Evolutionary conservation across 2,888 invertebrate genomes (phyloP).

Genomic region (Caenorhabditis becei): DNA sequence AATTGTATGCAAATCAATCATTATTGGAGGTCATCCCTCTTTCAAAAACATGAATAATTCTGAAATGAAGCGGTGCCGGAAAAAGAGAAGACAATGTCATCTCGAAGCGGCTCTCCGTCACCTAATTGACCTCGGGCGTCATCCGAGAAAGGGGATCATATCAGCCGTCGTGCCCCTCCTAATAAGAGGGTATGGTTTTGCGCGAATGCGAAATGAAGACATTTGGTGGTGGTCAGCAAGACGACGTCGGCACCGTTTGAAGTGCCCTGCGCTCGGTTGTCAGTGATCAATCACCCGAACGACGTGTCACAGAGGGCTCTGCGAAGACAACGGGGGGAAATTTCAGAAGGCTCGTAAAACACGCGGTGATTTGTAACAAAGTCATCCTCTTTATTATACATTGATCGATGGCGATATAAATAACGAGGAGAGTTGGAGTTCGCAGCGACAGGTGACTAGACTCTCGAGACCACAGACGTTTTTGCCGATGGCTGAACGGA

Average conservation of each 20-base stretch:
- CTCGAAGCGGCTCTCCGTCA: conserved; percentile 10
- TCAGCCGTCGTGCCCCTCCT: conserved; percentile 9
- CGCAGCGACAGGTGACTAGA: conserved; percentile 1
- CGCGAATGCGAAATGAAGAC: conserved; percentile 55
- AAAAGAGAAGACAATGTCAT: not conserved
- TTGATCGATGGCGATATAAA: conserved; percentile 32
- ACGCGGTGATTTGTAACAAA: conserved; percentile 19
- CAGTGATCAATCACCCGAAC: conserved; percentile 43
- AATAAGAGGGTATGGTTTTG: conserved; percentile 50
- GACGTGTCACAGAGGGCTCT: conserved; percentile 6
- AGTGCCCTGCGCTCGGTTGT: conserved; percentile 24
- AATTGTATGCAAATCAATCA: conserved; percentile 55
- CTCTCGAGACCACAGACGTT: conserved; percentile 46
- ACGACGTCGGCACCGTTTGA: conserved; percentile 28
- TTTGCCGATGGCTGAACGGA: conserved; percentile 34
- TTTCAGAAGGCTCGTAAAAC: conserved; percentile 9
- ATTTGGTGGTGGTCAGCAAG: conserved; percentile 5
- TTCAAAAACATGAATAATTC: conserved; percentile 41
- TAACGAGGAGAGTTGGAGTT: conserved; percentile 7
- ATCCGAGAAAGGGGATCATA: conserved; percentile 30
- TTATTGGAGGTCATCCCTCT: conserved; percentile 20
- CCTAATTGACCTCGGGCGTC: conserved; percentile 40
- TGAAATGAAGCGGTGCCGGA: conserved; percentile 12
- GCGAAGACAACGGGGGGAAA: not conserved
- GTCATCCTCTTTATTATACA: conserved; percentile 23